phyloP scores from a whole-genome alignment of 2,888 invertebrate genomes.

The Drosophila meridionalis region DNA sequence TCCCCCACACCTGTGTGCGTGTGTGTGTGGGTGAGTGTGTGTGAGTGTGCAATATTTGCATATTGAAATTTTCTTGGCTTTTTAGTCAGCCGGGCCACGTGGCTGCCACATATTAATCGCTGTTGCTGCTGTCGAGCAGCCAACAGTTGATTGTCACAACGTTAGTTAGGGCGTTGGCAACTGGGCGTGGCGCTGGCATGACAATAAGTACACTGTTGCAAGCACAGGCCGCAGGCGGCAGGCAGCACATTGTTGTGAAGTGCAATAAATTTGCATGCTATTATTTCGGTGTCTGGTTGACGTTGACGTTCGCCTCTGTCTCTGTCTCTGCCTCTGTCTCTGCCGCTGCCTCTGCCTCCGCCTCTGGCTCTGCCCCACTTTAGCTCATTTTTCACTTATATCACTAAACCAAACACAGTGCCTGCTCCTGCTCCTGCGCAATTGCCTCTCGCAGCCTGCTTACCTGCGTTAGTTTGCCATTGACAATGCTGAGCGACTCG shows the following conservation, averaged over 20 bases:
- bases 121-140: conserved; percentile 16
- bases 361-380: background rate
- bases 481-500: conserved; percentile 92
- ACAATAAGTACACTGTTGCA: conserved; percentile 36
- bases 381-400: conserved; percentile 26
- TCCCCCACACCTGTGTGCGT: background rate
- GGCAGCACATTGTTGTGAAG: conserved; percentile 27
- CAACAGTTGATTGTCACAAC: conserved; percentile 37
- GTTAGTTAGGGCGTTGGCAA: conserved; percentile 16
- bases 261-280: conserved; percentile 59
- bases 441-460: conserved; percentile 47
- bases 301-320: background rate
- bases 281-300: conserved; percentile 49
- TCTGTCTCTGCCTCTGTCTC: background rate
- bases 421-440: background rate
- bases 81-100: conserved; percentile 4
- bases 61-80: conserved; percentile 17
- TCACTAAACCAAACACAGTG: background rate
- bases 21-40: background rate
- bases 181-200: conserved; percentile 30
- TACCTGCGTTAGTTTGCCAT: conserved; percentile 87
- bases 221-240: conserved; percentile 16
- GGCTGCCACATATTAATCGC: conserved; percentile 19
- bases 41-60: background rate
- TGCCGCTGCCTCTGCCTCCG: background rate